Evolutionary conservation across 1,140 invertebrate species (phyloP).

Genomic region (Macrostomum lignano): DNA sequence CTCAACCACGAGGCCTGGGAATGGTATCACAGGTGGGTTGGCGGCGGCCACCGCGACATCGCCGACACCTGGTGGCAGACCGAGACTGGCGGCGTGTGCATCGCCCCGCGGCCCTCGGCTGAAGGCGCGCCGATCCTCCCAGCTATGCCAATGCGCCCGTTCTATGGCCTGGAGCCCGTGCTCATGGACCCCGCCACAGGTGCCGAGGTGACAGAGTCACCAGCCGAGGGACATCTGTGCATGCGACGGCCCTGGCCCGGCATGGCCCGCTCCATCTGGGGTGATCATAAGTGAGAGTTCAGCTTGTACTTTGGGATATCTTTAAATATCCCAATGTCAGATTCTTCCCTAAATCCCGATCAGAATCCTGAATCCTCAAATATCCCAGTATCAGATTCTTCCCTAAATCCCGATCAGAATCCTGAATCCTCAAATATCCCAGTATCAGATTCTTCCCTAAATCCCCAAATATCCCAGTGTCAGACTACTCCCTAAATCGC

Average conservation of each 20-base stretch:
- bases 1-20: constrained; percentile 33
- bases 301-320: too few relatives aligned
- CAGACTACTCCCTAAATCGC: too few relatives aligned
- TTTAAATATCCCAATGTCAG: too few relatives aligned
- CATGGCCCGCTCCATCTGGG: constrained; percentile 29
- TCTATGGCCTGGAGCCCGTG: constrained; percentile 29
- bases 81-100: constrained; percentile 31
- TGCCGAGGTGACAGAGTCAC: constrained; percentile 12
- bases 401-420: too few relatives aligned
- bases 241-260: constrained; percentile 29
- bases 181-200: constrained; percentile 16
- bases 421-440: too few relatives aligned
- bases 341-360: too few relatives aligned
- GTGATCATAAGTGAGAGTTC: constrained; percentile 28
- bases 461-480: too few relatives aligned
- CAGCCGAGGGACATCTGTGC: constrained; percentile 17
- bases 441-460: too few relatives aligned
- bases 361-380: too few relatives aligned
- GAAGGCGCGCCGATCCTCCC: constrained; percentile 27
- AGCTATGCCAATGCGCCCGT: constrained; percentile 31
- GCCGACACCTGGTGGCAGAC: constrained; percentile 34
- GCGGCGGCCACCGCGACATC: constrained; percentile 27
- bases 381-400: too few relatives aligned
- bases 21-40: constrained; percentile 32
- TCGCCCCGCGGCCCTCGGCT: constrained; percentile 28